phyloP scores from a whole-genome alignment of 2,888 invertebrate species.

The Loripinus fragilis region DNA sequence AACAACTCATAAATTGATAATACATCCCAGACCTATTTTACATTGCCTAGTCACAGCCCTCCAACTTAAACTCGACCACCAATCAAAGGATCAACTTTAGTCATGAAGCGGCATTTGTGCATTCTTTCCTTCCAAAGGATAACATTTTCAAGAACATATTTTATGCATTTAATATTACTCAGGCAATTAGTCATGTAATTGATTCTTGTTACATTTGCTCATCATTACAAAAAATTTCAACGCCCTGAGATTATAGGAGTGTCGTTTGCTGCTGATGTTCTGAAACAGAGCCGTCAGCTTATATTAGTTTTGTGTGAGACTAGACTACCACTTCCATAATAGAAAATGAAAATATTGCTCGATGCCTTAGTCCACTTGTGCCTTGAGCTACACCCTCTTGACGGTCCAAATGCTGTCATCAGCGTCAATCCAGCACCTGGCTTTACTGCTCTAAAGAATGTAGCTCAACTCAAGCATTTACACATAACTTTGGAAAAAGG shows the following conservation, averaged over 20 bases:
- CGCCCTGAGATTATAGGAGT: constrained; percentile 49
- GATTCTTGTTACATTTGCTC: constrained; percentile 53
- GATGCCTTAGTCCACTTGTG: constrained; percentile 28
- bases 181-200: constrained; percentile 32
- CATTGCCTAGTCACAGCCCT: constrained; percentile 59
- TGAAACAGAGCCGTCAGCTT: constrained; percentile 50
- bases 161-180: constrained; percentile 54
- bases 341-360: constrained; percentile 28
- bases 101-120: constrained; percentile 52
- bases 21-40: constrained; percentile 57
- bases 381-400: constrained; percentile 17
- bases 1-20: constrained; percentile 48
- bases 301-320: constrained; percentile 45
- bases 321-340: constrained; percentile 27
- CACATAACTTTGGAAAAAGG: constrained; percentile 25
- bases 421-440: constrained; percentile 29
- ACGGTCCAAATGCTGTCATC: constrained; percentile 20
- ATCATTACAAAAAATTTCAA: constrained; percentile 47
- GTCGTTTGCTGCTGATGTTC: constrained; percentile 63
- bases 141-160: too few relatives aligned
- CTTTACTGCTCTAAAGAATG: constrained; percentile 19
- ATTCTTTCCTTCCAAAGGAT: too few relatives aligned
- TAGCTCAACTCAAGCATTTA: constrained; percentile 8
- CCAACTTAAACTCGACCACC: constrained; percentile 61
- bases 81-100: constrained; percentile 54